Evolutionary conservation across 2,888 invertebrate genomes (phyloP).

Genomic region (Sinodicranocentrus sp.): DNA sequence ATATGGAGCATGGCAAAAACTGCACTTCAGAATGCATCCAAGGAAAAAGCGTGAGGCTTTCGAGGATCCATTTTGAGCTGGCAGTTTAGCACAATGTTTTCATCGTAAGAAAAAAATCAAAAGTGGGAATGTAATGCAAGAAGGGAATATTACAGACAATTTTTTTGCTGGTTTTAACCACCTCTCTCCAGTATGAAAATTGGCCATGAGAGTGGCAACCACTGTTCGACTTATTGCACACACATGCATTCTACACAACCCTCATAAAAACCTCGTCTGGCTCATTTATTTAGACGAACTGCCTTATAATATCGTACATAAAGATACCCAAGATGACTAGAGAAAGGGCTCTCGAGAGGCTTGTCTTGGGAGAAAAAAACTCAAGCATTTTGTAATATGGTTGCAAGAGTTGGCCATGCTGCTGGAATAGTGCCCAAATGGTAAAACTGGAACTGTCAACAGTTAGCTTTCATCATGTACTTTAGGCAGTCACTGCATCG

Average conservation of each 20-base stretch:
- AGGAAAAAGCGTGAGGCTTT: slow-evolving; percentile 17
- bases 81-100: too few species aligned
- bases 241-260: neutral
- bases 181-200: too few species aligned
- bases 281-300: slow-evolving; percentile 51
- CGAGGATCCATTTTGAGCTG: too few species aligned
- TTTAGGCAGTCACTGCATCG: slow-evolving; percentile 26
- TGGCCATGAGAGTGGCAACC: too few species aligned
- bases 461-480: slow-evolving; percentile 31
- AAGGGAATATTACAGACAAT: too few species aligned
- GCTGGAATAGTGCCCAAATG: slow-evolving; percentile 50
- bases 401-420: neutral
- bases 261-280: slow-evolving; percentile 56
- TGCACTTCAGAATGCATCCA: slow-evolving; percentile 44
- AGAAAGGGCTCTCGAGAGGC: slow-evolving; percentile 31
- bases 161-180: too few species aligned
- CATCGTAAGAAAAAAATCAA: too few species aligned
- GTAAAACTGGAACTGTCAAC: slow-evolving; percentile 36
- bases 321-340: slow-evolving; percentile 3
- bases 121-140: too few species aligned
- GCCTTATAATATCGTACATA: slow-evolving; percentile 41
- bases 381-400: neutral
- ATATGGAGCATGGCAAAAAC: slow-evolving; percentile 24
- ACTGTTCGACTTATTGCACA: too few species aligned
- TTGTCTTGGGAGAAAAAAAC: slow-evolving; percentile 2